Conservation (phyloP, 1,140 invertebrate genomes). For the Hestina assimilis region DNA sequence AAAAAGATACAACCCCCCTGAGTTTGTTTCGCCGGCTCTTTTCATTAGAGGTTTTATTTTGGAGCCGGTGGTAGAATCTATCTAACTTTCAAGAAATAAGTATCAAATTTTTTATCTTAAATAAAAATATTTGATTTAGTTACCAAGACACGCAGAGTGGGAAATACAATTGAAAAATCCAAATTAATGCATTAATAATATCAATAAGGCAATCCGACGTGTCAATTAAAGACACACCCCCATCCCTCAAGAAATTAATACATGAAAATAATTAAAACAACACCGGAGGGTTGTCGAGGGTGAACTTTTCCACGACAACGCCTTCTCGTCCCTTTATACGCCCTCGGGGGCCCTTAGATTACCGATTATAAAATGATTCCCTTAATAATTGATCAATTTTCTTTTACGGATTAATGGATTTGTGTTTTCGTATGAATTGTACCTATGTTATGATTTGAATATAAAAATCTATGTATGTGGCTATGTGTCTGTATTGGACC, state of each 20-base stretch:
- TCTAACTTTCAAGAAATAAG: too few relatives aligned
- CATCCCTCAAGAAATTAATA: slow-evolving; percentile 38
- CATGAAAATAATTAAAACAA: slow-evolving; percentile 45
- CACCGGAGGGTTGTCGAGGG: slow-evolving; percentile 28
- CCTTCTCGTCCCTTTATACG: slow-evolving; percentile 29
- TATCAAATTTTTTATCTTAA: too few relatives aligned
- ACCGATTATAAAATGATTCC: slow-evolving; percentile 27
- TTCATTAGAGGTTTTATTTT: too few relatives aligned
- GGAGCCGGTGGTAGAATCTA: too few relatives aligned
- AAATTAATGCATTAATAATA: too few relatives aligned
- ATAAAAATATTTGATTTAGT: too few relatives aligned
- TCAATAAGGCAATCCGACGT: not conserved
- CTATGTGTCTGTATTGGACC: too few relatives aligned
- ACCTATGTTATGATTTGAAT: not conserved
- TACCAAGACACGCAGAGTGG: too few relatives aligned
- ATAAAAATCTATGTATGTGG: too few relatives aligned
- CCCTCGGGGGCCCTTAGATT: slow-evolving; percentile 21
- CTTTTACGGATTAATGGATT: not conserved
- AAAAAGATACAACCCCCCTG: too few relatives aligned
- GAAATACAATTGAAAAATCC: not conserved
- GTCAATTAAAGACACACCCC: not conserved
- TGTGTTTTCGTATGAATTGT: not conserved
- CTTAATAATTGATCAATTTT: not conserved
- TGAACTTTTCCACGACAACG: slow-evolving; percentile 42
- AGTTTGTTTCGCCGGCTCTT: too few relatives aligned